Evolutionary conservation across 1,140 invertebrate genomes (phyloP).

Genomic region (Harpegnathos saltator): DNA sequence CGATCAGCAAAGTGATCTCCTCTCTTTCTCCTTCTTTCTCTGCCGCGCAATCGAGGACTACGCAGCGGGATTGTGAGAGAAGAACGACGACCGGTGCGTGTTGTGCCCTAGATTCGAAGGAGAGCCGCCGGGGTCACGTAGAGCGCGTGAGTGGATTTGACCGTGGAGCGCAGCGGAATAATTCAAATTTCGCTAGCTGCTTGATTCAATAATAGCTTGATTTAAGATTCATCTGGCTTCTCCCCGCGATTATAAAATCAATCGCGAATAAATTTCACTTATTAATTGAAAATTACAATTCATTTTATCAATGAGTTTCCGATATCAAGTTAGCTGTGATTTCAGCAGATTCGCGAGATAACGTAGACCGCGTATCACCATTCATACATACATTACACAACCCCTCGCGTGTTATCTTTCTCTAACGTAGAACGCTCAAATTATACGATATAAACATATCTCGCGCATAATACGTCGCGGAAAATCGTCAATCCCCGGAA

Average conservation of each 20-base stretch:
- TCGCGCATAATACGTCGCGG: background rate
- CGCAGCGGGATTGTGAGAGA: no score
- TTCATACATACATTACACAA: background rate
- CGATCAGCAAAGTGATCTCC: background rate
- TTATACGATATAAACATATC: conserved; percentile 8
- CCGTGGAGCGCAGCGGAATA: background rate
- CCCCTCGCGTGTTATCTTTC: no score
- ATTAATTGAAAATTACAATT: background rate
- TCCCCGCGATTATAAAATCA: background rate
- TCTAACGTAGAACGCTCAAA: background rate
- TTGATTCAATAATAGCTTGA: conserved; percentile 1
- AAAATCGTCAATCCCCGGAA: background rate
- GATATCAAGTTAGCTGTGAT: background rate
- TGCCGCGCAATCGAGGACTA: background rate
- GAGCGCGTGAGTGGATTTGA: background rate
- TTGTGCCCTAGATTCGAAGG: background rate
- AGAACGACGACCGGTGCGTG: no score
- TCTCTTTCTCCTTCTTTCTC: no score
- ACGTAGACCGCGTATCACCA: background rate
- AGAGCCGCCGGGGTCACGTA: background rate
- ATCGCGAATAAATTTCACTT: background rate
- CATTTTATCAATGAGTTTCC: conserved; percentile 17
- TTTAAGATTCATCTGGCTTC: background rate
- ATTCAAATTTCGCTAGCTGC: background rate
- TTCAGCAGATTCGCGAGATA: background rate